Evolutionary conservation across 2,888 invertebrate genomes (phyloP).

Genomic region (Sphinx pinastri): DNA sequence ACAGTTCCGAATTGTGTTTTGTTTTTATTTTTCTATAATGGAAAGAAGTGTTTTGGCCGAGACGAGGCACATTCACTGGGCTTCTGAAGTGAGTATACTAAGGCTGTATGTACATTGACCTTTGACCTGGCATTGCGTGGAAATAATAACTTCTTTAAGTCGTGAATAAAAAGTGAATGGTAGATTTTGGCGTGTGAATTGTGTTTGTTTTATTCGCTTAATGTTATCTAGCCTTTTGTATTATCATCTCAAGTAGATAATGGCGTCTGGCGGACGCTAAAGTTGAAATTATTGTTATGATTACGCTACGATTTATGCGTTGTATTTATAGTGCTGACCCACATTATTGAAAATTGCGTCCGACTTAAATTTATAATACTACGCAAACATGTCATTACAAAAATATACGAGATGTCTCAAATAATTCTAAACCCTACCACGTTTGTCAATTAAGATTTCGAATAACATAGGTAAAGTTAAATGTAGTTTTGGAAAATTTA

Average conservation of each 20-base stretch:
- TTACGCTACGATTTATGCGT: neutral
- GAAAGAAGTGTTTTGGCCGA: slow-evolving; percentile 78
- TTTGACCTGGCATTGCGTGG: slow-evolving; percentile 36
- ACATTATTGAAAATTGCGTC: slow-evolving; percentile 13
- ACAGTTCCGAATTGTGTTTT: slow-evolving; percentile 49
- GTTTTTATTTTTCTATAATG: slow-evolving; percentile 63
- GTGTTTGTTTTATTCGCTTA: slow-evolving; percentile 11
- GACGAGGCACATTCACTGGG: slow-evolving; percentile 75
- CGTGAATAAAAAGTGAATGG: slow-evolving; percentile 29
- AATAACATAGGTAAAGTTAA: too few relatives aligned
- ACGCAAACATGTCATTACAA: neutral
- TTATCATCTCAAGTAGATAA: slow-evolving; percentile 23
- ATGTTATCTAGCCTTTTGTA: slow-evolving; percentile 26
- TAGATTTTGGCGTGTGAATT: slow-evolving; percentile 16
- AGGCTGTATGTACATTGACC: slow-evolving; percentile 43
- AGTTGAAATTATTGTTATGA: slow-evolving; percentile 3
- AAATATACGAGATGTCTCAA: neutral
- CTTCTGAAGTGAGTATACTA: slow-evolving; percentile 71
- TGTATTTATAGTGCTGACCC: slow-evolving; percentile 16
- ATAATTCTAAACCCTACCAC: too few relatives aligned
- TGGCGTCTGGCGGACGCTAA: neutral
- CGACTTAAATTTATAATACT: slow-evolving; percentile 6
- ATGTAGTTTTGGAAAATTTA: too few relatives aligned
- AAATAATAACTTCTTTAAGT: slow-evolving; percentile 8
- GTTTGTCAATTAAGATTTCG: too few relatives aligned